These are phyloP conservation scores for Pasiphila rectangulata DNA, from an alignment of 2,888 invertebrate genomes.

Conservation along the genomic window DNA sequence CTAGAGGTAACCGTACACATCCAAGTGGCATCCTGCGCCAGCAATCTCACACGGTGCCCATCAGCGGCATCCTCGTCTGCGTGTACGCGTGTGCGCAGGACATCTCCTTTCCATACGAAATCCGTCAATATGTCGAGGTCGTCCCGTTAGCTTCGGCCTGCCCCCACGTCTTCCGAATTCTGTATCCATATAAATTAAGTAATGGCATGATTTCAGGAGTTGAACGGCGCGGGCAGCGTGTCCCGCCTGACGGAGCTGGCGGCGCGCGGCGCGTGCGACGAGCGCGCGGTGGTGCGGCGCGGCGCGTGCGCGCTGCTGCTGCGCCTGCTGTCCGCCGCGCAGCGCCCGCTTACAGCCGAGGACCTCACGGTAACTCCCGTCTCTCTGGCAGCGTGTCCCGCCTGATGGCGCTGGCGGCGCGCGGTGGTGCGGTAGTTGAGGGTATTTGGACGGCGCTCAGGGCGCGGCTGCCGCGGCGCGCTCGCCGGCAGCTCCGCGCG, in stretches of 20 bases:
- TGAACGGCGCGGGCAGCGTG: constrained; percentile 52
- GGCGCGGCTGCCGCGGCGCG: constrained; percentile 69
- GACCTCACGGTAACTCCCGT: constrained; percentile 42
- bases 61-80: too few species aligned
- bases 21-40: too few species aligned
- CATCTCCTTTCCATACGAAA: too few species aligned
- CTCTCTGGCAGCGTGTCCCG: constrained; percentile 38
- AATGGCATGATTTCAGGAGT: constrained; percentile 40
- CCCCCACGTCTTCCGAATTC: too few species aligned
- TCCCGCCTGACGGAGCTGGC: constrained; percentile 54
- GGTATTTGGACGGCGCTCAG: too few species aligned
- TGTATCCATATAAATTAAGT: too few species aligned
- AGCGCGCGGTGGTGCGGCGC: constrained; percentile 65
- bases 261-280: constrained; percentile 63
- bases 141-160: too few species aligned
- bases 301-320: constrained; percentile 59
- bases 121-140: too few species aligned
- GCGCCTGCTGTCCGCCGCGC: constrained; percentile 37
- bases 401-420: constrained; percentile 55
- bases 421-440: too few species aligned
- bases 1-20: too few species aligned
- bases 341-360: constrained; percentile 9
- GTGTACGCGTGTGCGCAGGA: too few species aligned
- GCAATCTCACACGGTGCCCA: too few species aligned
- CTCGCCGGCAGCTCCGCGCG: constrained; percentile 56